Evolutionary conservation across 2,888 invertebrate genomes (phyloP).

Genomic region (Ceraclea dissimilis): DNA sequence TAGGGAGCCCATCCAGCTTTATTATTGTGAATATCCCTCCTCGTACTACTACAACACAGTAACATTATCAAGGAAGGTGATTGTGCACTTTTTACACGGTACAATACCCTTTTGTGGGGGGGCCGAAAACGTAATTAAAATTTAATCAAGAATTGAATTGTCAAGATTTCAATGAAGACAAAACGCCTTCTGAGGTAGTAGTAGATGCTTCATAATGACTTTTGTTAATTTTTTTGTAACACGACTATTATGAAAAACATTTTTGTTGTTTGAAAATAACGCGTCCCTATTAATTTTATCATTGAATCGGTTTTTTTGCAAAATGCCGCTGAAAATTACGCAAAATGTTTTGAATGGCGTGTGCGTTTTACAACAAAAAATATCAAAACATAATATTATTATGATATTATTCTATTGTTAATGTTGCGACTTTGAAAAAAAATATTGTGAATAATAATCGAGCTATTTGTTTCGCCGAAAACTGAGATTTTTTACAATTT

Average conservation of each 20-base stretch:
- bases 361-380: too few species aligned
- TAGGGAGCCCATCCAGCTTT: neutral
- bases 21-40: too few species aligned
- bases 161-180: slow-evolving; percentile 21
- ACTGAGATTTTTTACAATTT: neutral
- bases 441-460: neutral
- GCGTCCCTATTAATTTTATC: neutral
- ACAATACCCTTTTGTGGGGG: slow-evolving; percentile 23
- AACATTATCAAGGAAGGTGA: slow-evolving; percentile 21
- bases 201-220: slow-evolving; percentile 6
- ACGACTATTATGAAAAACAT: slow-evolving; percentile 7
- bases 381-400: too few species aligned
- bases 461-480: neutral
- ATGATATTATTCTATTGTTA: too few species aligned
- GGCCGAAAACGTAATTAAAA: slow-evolving; percentile 25
- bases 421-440: neutral
- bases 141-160: slow-evolving; percentile 24
- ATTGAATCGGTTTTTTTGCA: neutral
- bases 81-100: slow-evolving; percentile 21
- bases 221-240: slow-evolving; percentile 6
- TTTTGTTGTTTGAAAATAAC: neutral
- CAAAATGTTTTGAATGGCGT: too few species aligned
- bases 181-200: slow-evolving; percentile 18
- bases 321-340: neutral
- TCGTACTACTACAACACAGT: neutral